Base-by-base conservation (phyloP, 2,888 invertebrate species). In the Hesperia comma region DNA sequence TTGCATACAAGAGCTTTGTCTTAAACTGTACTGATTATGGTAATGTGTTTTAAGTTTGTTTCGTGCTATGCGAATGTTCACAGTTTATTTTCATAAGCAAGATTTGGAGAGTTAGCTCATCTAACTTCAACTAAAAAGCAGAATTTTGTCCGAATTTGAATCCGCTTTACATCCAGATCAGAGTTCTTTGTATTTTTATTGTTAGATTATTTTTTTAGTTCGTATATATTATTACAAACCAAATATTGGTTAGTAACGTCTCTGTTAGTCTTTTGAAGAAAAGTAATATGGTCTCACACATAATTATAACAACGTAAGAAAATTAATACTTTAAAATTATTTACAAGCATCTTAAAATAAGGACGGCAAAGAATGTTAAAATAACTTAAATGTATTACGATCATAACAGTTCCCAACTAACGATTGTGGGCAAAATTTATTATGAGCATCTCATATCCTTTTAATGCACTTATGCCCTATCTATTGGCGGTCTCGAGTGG, bases 1-100 rank as follows among this genome's bases (percentile, higher is more conserved):
- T 67, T 67, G 67, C 67, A 67, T 67, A 56, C 26, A 61, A 51
- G 67, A 67, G 67, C 67, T 56, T 67, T 51, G 56, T 67, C 61
- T 67, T 61, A 67, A 51, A 61, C 61, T 49, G 61, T 41, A 40
- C 56, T 56, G 67, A 67, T 67, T 61, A 61, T 67, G 67, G 19
- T 55, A 61, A 67, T 67, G 64, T 19, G 33, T 57, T 53, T 26
- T 32, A 17, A 66, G 54, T 66, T 60, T 26, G 46, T 54, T 37
- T 15, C 46, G 66, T 37, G 15, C 37, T 66, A 15, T 43, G 43
- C 32, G 58, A 54, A 33, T 58, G 43, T 60, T 51, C 3, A 53
- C 53, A 21, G 53, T 53, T 53, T 53, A 26, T 53, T 53, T 53
- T 53, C 49, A 14, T 46, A 15, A 46, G 8, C 8, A 17, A 15